Base-by-base conservation (phyloP, 2,888 invertebrate species). In the Geophilus truncorum region DNA sequence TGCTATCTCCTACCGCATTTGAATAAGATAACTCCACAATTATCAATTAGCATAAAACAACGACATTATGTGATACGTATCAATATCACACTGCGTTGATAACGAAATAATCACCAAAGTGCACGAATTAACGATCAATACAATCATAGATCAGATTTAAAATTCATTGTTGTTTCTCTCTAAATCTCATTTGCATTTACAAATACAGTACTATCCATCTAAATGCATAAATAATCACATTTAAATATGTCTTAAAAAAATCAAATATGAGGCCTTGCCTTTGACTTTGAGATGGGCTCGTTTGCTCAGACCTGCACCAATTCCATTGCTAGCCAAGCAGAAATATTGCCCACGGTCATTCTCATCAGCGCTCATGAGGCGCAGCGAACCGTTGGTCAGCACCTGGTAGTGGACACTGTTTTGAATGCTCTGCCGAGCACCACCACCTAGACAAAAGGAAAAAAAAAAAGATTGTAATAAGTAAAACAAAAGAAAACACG, bases 311-410 rank as follows among this genome's bases (percentile, higher is more conserved):
- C 96, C 97, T 82, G 96, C 94, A 82, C 97, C 97, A 85, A 97
- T 96, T 84, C 96, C 95, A 88, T 98, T 98, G 78, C 94, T 95
- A 81, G 97, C 96, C 89, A 97, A 96, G 87, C 98, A 98, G 70
- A 97, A 89, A 87, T 97, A 97, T 86, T 96, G 95, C 25, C 97
- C 97, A 89, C 79, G 57, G 62, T 79, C 79, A 36, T 79, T 79
- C 36, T 79, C 79, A 62, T 79, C 79, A 30, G 79, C 79, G 57
- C 79, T 79, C 32, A 62, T 51, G n/a, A 79, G 62, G 12, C 79
- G 57, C 36, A 79, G 36, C 28, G 79, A 62, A 28, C 79, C 79
- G 32, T 79, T 79, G 62, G 30, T 79, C 57, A 79, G 36, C 57
- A 79, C 32, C 62, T 79, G 79, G 79, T 79, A 79, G 32, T 79